These are phyloP conservation scores for Rhyacichthys aspro DNA, from an alignment of 2,797 vertebrate genomes.

Conservation along the genomic window DNA sequence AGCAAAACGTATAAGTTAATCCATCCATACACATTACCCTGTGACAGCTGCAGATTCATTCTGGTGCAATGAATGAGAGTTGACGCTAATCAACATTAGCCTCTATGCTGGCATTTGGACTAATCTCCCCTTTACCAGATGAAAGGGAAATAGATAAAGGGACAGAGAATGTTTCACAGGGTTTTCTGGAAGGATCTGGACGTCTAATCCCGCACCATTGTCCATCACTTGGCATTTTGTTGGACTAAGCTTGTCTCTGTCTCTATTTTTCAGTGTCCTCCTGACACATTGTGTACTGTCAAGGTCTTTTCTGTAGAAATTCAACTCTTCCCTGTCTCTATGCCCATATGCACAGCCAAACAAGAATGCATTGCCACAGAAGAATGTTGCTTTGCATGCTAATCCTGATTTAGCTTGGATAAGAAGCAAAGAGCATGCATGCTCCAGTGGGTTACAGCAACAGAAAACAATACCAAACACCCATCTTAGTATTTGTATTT, in stretches of 20 bases:
- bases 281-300: neutral
- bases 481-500: neutral
- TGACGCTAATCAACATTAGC: constrained; percentile 45
- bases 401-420: constrained; percentile 14
- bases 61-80: constrained; percentile 14
- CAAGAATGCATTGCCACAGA: neutral
- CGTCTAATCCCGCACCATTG: constrained; percentile 47
- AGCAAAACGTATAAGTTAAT: constrained; percentile 19
- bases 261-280: constrained; percentile 26
- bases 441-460: neutral
- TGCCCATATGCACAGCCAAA: neutral
- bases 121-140: constrained; percentile 50
- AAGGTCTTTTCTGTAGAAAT: neutral
- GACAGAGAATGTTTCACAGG: constrained; percentile 30
- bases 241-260: constrained; percentile 26
- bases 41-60: constrained; percentile 17
- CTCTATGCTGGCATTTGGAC: constrained; percentile 31
- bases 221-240: constrained; percentile 42
- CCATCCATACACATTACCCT: constrained; percentile 1
- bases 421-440: neutral
- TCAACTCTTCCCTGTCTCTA: neutral
- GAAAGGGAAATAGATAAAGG: constrained; percentile 48
- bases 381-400: constrained; percentile 1
- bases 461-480: constrained; percentile 1
- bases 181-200: constrained; percentile 38